A percentile compares a stretch with the other conserved stretches of the same genome.
Conservation (phyloP, 2,113 vertebrate species). For the Ameiurus melas region DNA sequence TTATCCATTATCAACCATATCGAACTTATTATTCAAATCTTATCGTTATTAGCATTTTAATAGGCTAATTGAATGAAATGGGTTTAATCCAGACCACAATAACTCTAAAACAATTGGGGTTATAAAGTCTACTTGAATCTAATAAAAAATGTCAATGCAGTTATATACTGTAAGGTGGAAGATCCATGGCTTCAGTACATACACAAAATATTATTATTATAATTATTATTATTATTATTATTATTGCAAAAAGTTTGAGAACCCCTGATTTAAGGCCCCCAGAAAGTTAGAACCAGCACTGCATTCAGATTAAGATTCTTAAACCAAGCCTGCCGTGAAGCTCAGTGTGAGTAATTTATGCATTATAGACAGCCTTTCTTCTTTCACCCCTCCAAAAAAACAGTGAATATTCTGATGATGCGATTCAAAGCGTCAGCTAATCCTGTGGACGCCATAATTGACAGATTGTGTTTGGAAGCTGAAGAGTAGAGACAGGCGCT, state of each 20-base stretch:
- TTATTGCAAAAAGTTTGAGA: neutral
- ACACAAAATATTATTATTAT: neutral
- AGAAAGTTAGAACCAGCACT: neutral
- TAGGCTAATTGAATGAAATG: neutral
- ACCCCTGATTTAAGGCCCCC: neutral
- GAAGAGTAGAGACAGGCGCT: slow-evolving; percentile 34
- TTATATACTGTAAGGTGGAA: neutral
- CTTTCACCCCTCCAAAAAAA: slow-evolving; percentile 13
- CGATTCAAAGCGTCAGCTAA: slow-evolving; percentile 31
- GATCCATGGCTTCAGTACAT: neutral
- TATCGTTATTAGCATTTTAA: neutral
- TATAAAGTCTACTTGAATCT: neutral
- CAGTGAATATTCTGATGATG: slow-evolving; percentile 27
- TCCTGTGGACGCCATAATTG: slow-evolving; percentile 38
- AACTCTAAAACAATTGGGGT: neutral
- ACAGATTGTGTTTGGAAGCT: slow-evolving; percentile 41
- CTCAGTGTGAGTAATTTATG: slow-evolving; percentile 21
- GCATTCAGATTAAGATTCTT: slow-evolving; percentile 19
- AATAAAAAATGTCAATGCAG: neutral
- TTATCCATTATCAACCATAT: neutral
- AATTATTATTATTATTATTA: neutral
- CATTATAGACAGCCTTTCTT: neutral
- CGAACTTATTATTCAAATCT: neutral
- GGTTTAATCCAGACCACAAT: neutral
- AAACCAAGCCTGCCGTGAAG: neutral